A percentile compares a stretch with the other conserved stretches of the same genome.
phyloP scores from a whole-genome alignment of 2,113 vertebrate genomes.

The Vidua macroura region DNA sequence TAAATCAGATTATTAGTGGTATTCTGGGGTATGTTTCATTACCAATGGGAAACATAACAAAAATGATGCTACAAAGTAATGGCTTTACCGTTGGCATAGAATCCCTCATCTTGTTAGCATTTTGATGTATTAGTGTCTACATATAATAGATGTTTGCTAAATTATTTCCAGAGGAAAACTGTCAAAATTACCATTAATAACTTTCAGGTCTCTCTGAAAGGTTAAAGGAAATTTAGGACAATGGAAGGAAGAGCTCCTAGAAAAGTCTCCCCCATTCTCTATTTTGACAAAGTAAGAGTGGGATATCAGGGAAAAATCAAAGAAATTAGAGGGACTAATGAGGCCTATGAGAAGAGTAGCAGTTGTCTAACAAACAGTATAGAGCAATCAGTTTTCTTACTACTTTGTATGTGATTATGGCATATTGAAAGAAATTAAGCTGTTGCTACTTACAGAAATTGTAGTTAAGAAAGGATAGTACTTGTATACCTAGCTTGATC shows the following conservation, averaged over 20 bases:
- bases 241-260: background rate
- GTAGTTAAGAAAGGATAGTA: background rate
- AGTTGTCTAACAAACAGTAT: background rate
- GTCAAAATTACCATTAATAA: background rate
- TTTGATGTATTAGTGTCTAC: background rate
- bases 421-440: background rate
- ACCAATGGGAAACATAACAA: background rate
- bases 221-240: background rate
- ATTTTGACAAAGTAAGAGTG: background rate
- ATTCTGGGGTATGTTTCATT: background rate
- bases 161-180: background rate
- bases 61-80: background rate
- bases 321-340: background rate
- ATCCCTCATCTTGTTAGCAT: background rate
- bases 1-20: background rate
- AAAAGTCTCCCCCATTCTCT: accelerated
- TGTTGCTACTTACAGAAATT: background rate
- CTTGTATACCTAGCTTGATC: background rate
- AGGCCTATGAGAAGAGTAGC: background rate
- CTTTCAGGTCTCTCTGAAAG: background rate
- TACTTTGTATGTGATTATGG: background rate
- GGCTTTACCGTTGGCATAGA: background rate
- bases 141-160: background rate
- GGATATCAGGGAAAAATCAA: background rate
- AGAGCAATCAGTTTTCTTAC: background rate